Evolutionary conservation across 2,113 vertebrate species (phyloP).

Genomic region (Eurystomus gularis): DNA sequence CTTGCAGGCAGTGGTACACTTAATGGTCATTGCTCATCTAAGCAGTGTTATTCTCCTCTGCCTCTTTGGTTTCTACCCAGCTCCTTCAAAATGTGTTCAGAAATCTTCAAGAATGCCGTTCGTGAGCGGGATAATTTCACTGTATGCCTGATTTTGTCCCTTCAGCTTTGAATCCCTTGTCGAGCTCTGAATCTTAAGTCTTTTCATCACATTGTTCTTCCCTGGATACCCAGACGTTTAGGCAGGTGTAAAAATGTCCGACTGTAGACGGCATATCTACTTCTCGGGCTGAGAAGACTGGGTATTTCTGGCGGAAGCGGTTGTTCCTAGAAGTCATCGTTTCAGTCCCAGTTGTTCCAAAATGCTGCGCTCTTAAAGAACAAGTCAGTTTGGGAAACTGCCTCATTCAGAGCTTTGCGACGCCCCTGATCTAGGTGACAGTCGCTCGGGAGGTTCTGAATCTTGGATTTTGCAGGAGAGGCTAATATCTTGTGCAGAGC

Average conservation of each 20-base stretch:
- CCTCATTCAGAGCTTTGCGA: fast-evolving
- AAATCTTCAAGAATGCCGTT: neutral
- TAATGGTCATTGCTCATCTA: neutral
- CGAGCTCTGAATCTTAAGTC: fast-evolving
- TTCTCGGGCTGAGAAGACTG: neutral
- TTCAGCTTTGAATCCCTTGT: neutral
- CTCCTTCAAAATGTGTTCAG: neutral
- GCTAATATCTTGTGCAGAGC: neutral
- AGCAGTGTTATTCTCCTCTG: neutral
- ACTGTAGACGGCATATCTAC: fast-evolving
- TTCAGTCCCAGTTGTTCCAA: neutral
- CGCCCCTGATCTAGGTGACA: neutral
- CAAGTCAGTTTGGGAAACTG: neutral
- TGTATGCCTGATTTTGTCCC: neutral
- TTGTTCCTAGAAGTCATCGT: neutral
- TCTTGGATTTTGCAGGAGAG: neutral
- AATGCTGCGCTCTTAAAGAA: neutral
- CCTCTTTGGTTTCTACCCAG: neutral
- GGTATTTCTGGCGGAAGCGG: neutral
- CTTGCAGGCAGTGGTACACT: neutral
- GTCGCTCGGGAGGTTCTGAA: neutral
- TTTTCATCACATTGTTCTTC: neutral
- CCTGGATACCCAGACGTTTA: fast-evolving
- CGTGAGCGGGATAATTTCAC: neutral
- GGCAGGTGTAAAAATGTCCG: neutral